Evolutionary conservation across 2,888 invertebrate species (phyloP), one percentile per base, ranked within the genome.

Genomic region (Lagria hirta): DNA sequence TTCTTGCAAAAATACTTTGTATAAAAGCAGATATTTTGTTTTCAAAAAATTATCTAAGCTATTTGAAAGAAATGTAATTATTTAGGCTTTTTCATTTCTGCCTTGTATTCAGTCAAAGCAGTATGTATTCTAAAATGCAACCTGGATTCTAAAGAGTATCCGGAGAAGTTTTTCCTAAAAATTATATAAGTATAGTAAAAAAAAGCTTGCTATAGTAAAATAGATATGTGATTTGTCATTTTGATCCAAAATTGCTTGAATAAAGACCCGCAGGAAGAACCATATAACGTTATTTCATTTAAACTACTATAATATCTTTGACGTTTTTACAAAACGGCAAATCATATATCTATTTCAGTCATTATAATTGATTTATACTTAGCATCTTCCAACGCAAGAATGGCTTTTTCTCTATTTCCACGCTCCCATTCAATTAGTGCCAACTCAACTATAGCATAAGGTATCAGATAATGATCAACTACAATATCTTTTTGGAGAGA

Each of bases 81-180:
- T 27, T 44, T 23, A 2, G 40, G 37, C 22, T 37, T 49, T 40
- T 61, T 64, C 18, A 60, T 36, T 48, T 65, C 62, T 8, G 56
- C 55, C 51, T 73, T 75, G 27, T 75, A 64, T 43, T 74, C 75
- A 49, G 74, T 68, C 24, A 84, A 64, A 28, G 83, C 83, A 0
- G 90, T 84, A 66, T 95, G 93, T 52, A 94, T 85, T 56, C 90
- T 81, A 72, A 95, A 94, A 68, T 93, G 93, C 10, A 95, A 75
- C 21, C 94, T 78, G 0, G 93, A 91, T 66, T 95, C 94, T 55
- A 95, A 70, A 1, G 86, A 82, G 69, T 92, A 95, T 2, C 90
- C 87, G 5, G 89, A 87, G 69, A 84, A 93, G 65, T 89, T 87
- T 73, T 87, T 88, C 72, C 93, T 93, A 73, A 1, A 79, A 78